phyloP scores from a whole-genome alignment of 2,888 invertebrate species.

The Alloscopus bannaensis region DNA sequence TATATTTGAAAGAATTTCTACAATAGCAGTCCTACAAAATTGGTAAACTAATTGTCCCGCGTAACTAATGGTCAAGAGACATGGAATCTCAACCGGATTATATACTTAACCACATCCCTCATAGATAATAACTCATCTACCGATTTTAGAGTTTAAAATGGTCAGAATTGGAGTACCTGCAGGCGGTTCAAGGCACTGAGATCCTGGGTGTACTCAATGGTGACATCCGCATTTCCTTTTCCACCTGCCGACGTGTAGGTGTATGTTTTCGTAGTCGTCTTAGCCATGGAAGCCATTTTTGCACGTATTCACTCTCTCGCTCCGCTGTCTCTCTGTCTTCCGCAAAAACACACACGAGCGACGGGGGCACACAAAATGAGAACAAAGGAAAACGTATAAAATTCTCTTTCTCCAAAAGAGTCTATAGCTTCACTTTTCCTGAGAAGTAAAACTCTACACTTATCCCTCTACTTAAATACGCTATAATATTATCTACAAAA shows the following conservation, averaged over 20 bases:
- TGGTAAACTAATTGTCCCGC: too few relatives aligned
- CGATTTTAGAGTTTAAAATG: too few relatives aligned
- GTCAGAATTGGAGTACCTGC: too few relatives aligned
- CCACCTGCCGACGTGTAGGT: slow-evolving; percentile 87
- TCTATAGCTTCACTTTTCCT: not conserved
- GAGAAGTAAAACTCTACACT: not conserved
- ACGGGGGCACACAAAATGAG: too few relatives aligned
- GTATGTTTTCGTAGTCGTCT: slow-evolving; percentile 90
- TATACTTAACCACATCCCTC: too few relatives aligned
- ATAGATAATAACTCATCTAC: too few relatives aligned
- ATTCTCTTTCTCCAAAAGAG: slow-evolving; percentile 9
- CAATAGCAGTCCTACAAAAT: too few relatives aligned
- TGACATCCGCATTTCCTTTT: slow-evolving; percentile 86
- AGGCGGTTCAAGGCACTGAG: slow-evolving; percentile 95
- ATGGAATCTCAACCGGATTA: too few relatives aligned
- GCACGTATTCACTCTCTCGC: slow-evolving; percentile 50
- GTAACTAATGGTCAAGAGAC: too few relatives aligned
- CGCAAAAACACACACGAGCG: slow-evolving; percentile 5
- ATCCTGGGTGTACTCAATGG: slow-evolving; percentile 96
- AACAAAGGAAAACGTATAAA: slow-evolving; percentile 23
- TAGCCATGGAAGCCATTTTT: slow-evolving; percentile 78
- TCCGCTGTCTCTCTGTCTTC: slow-evolving; percentile 3
- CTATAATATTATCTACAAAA: slow-evolving; percentile 9
- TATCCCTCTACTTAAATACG: not conserved
- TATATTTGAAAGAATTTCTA: too few relatives aligned